Evolutionary conservation across 2,113 vertebrate species (phyloP), one percentile per base, ranked within the genome.

Genomic region (Pteruthius melanotis): DNA sequence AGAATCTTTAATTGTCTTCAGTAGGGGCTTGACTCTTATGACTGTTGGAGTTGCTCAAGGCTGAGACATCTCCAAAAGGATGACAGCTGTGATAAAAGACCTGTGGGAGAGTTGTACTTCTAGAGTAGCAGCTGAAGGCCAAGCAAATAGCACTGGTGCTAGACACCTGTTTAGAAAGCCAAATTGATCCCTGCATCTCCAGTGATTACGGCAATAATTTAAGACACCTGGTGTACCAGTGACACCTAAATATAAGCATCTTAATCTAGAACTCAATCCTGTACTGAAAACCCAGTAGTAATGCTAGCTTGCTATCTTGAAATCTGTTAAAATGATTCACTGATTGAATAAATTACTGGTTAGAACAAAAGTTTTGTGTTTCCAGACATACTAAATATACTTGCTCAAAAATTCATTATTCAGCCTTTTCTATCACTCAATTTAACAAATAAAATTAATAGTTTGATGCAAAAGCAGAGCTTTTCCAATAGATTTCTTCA

Each of bases 21-120:
- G 1, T 1, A 50, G 68, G 18, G 60, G 12, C 47, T 89, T 70
- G 39, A 75, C 15, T n/a, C 28, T 33, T 70, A 8, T 0, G 2
- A 17, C 12, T 74, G 10, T 10, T 94, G 83, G n/a, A 70, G 42
- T 22, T 89, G 27, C 35, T 96, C 8, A 60, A 52, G 27, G 35
- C 72, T 69, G 68, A 88, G 44, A 56, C 3, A 4, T 70, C 40
- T 60, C 64, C 42, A 42, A 30, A 70, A 69, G 39, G 21, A 59
- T 9, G 5, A 47, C 18, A n/a, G 21, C 30, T 87, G 35, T 66
- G 37, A 45, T 66, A 35, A 56, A 66, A 92, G 60, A n/a, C 7
- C n/a, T 31, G 12, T 44, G 68, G 26, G 57, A 72, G 50, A 45
- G 37, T 35, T 44, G 45, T 47, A 24, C 6, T 81, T 77, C 47